Conservation (phyloP, 2,888 invertebrate genomes). For the Drosophila eohydei region DNA sequence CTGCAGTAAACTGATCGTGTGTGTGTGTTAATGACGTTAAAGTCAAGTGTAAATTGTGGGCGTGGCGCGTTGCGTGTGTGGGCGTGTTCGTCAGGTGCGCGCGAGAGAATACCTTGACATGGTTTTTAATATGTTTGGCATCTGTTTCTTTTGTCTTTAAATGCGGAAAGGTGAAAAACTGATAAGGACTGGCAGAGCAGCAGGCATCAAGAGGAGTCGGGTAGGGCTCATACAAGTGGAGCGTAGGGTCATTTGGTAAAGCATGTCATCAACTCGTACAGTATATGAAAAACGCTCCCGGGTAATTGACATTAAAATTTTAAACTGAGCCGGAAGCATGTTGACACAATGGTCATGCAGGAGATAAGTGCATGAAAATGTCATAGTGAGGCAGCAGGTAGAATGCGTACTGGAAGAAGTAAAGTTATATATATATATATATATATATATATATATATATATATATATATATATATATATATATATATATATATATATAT, state of each 20-base stretch:
- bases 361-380: slow-evolving; percentile 17
- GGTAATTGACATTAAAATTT: slow-evolving; percentile 60
- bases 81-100: slow-evolving; percentile 13
- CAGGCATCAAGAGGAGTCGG: background rate
- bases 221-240: background rate
- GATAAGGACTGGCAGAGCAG: slow-evolving; percentile 6
- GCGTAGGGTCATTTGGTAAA: slow-evolving; percentile 11
- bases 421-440: background rate
- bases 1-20: slow-evolving; percentile 27
- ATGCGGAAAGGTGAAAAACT: slow-evolving; percentile 31
- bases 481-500: too few species aligned
- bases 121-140: slow-evolving; percentile 68
- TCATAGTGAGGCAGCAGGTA: slow-evolving; percentile 8
- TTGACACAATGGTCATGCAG: slow-evolving; percentile 5
- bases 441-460: background rate
- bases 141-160: slow-evolving; percentile 55
- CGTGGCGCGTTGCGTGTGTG: slow-evolving; percentile 28
- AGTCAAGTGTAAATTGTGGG: slow-evolving; percentile 80
- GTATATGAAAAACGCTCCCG: slow-evolving; percentile 46
- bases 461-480: background rate
- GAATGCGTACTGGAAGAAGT: background rate
- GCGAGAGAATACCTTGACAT: slow-evolving; percentile 55
- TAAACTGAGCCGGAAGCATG: slow-evolving; percentile 38
- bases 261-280: slow-evolving; percentile 38
- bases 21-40: slow-evolving; percentile 72